phyloP scores from a whole-genome alignment of 2,888 invertebrate genomes.

The Acronicta aceris region DNA sequence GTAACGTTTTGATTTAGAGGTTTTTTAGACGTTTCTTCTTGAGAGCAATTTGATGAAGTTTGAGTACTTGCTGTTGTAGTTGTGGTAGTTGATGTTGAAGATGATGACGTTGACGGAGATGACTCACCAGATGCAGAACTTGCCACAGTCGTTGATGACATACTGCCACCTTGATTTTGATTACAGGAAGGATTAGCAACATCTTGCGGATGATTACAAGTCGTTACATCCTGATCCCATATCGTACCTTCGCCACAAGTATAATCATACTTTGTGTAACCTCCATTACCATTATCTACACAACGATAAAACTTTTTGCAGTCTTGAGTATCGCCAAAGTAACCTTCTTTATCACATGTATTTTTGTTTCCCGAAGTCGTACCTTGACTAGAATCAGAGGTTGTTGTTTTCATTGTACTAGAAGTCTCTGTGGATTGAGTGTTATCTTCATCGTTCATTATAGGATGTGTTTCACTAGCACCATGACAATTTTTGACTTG shows the following conservation, averaged over 20 bases:
- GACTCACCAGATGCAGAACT: slow-evolving; percentile 43
- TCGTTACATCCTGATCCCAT: slow-evolving; percentile 90
- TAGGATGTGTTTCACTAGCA: slow-evolving; percentile 56
- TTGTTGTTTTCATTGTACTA: slow-evolving; percentile 39
- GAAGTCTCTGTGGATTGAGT: slow-evolving; percentile 36
- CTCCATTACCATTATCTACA: slow-evolving; percentile 90
- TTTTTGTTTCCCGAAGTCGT: slow-evolving; percentile 49
- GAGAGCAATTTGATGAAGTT: slow-evolving; percentile 65
- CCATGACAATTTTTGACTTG: slow-evolving; percentile 76
- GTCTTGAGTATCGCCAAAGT: slow-evolving; percentile 89
- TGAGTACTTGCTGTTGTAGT: slow-evolving; percentile 55
- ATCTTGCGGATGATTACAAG: slow-evolving; percentile 83
- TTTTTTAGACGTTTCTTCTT: slow-evolving; percentile 67
- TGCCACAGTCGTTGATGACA: slow-evolving; percentile 51
- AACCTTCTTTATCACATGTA: slow-evolving; percentile 89
- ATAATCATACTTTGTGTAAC: slow-evolving; percentile 90
- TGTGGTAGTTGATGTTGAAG: slow-evolving; percentile 19
- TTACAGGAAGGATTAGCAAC: slow-evolving; percentile 77
- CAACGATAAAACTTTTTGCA: slow-evolving; percentile 92
- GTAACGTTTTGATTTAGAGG: slow-evolving; percentile 69
- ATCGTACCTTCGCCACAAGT: slow-evolving; percentile 91
- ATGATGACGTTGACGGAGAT: slow-evolving; percentile 28
- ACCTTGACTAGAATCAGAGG: slow-evolving; percentile 52
- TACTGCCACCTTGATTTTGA: slow-evolving; percentile 46
- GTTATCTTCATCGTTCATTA: slow-evolving; percentile 62